Evolutionary conservation across 2,888 invertebrate genomes (phyloP), one percentile per base, ranked within the genome.

Genomic region (Sussaba pulchella): DNA sequence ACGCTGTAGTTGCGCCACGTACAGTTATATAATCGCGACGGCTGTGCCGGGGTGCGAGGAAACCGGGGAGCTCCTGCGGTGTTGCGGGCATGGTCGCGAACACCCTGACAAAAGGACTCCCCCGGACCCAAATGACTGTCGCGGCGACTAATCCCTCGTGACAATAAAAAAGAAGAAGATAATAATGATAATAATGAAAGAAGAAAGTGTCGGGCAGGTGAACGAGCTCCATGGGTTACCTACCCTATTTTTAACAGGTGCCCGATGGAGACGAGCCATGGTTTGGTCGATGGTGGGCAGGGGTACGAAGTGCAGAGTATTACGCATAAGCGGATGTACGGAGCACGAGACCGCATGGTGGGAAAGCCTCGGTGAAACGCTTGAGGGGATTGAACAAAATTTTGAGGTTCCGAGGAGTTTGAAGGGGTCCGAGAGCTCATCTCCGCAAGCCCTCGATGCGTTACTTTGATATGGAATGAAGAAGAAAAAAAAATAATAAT

Each of bases 121-220:
- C 78, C 78, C 79, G 83, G 83, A 81, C 75, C 81, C 78, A 81
- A 85, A 86, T 84, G 85, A 87, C 86, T 86, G 86, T 85, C 84
- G 86, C 85, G 85, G 83, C 82, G 78, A 82, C 75, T 90, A 89
- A 90, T 89, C 89, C 87, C 85, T 85, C 82, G 73, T 77, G 76
- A 82, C 76, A 82, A 81, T 78, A 81, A 82, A 80, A 83, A 67
- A 82, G 74, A 70, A 66, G 84, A 64, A 88, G 89, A 89, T 88
- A 87, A 31, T 2, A 31, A 31, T 5, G 31, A 31, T 2, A 31
- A 31, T n/a, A n/a, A n/a, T n/a, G n/a, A 67, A 82, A 76, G 72
- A 66, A 84, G 69, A 88, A 89, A 89, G 88, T 87, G 85, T 85
- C 85, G 76, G 77, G 86, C 91, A 91, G 91, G 91, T 91, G 91